phyloP scores from a whole-genome alignment of 2,113 vertebrate species.

The Callocephalon fimbriatum region DNA sequence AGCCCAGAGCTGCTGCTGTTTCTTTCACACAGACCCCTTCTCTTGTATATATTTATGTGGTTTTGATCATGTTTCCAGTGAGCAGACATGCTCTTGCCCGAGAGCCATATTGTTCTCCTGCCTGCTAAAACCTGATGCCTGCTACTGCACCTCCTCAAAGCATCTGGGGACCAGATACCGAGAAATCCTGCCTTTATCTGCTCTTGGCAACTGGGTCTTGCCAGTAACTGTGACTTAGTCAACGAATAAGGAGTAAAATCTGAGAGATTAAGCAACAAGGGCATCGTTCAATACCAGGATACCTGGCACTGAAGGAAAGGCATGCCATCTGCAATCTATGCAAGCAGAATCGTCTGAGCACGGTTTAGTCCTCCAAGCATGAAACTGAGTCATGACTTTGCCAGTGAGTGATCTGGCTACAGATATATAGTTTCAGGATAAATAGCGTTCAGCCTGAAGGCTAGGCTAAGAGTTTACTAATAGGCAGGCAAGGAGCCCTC shows the following conservation, averaged over 20 bases:
- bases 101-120: background rate
- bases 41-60: background rate
- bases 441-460: background rate
- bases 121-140: background rate
- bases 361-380: background rate
- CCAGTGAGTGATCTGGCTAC: background rate
- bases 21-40: background rate
- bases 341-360: background rate
- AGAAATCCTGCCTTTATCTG: background rate
- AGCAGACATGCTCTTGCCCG: background rate
- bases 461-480: background rate
- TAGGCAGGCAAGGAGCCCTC: background rate
- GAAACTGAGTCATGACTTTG: background rate
- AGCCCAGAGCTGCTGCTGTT: background rate
- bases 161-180: background rate
- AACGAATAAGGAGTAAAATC: background rate
- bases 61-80: background rate
- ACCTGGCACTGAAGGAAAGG: background rate
- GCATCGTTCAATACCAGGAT: background rate
- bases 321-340: background rate
- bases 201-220: background rate
- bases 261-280: background rate
- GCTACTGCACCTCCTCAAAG: background rate
- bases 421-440: background rate
- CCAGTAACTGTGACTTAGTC: background rate